A percentile compares a stretch with the other conserved stretches of the same genome.
Conservation (phyloP, 2,113 vertebrate species). For the Esox niger region DNA sequence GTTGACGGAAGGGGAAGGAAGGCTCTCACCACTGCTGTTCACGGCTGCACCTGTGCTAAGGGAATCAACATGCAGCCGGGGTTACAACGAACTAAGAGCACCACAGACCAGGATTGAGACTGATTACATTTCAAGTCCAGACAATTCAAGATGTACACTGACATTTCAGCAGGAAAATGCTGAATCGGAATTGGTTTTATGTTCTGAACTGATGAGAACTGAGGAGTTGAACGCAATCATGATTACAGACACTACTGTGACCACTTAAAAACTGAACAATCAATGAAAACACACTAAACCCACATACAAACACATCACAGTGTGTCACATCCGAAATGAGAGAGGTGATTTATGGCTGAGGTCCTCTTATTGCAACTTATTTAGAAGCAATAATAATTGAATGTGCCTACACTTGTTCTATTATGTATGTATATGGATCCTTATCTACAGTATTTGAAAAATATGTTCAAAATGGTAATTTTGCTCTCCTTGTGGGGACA, state of each 20-base stretch:
- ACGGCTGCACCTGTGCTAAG: slow-evolving; percentile 99
- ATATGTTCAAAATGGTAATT: no score
- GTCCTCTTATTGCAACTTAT: not conserved
- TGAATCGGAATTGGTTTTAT: no score
- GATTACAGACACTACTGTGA: no score
- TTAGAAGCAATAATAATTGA: not conserved
- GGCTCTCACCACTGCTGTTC: slow-evolving; percentile 99
- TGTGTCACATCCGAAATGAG: slow-evolving; percentile 11
- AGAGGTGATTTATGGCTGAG: slow-evolving; percentile 27
- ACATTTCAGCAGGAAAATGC: no score
- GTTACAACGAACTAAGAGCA: slow-evolving; percentile 82
- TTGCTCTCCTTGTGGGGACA: no score
- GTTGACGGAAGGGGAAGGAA: slow-evolving; percentile 97
- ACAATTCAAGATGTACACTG: no score
- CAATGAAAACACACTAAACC: not conserved
- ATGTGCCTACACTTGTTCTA: not conserved
- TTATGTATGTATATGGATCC: not conserved
- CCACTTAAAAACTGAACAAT: not conserved
- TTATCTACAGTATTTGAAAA: no score
- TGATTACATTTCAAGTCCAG: no score
- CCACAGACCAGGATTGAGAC: no score
- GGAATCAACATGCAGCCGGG: slow-evolving; percentile 88
- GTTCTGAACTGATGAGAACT: no score
- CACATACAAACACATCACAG: slow-evolving; percentile 4
- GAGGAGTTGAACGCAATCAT: no score